Percentiles rank a stretch among this genome's conserved stretches.
These are phyloP conservation scores for Torymus texanus DNA, from an alignment of 2,888 invertebrate species.

Conservation along the genomic window DNA sequence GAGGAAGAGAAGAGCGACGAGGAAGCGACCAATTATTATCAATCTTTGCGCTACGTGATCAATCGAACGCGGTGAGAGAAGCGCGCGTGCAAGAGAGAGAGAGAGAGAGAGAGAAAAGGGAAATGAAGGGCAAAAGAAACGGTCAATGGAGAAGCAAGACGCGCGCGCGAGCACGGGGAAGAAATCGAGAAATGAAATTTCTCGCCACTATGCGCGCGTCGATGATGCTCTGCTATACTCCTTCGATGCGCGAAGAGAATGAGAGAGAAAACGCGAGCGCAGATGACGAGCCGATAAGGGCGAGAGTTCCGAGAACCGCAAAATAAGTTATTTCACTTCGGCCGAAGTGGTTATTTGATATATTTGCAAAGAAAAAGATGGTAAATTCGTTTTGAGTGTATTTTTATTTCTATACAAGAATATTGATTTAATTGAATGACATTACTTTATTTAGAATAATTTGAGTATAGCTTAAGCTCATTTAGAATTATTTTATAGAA, in stretches of 20 bases:
- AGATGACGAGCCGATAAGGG: constrained; percentile 32
- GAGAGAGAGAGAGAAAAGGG: constrained; percentile 19
- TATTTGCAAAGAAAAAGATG: too few species aligned
- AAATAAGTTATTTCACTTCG: background rate
- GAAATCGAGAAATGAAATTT: constrained; percentile 51
- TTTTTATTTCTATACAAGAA: too few species aligned
- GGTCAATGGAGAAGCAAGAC: background rate
- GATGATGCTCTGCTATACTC: too few species aligned
- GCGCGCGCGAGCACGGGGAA: too few species aligned
- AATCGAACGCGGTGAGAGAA: constrained; percentile 25
- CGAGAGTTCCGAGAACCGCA: constrained; percentile 3
- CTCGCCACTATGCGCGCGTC: background rate
- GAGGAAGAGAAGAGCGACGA: constrained; percentile 44
- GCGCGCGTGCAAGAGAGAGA: background rate
- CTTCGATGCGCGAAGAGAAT: background rate
- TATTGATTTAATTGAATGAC: too few species aligned
- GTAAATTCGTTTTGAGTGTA: too few species aligned
- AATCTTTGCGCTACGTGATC: constrained; percentile 57
- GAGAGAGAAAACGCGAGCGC: background rate
- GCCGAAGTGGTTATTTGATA: background rate
- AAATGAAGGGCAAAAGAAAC: constrained; percentile 48
- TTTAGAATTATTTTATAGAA: too few species aligned
- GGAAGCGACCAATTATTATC: constrained; percentile 57
- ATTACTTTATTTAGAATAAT: too few species aligned
- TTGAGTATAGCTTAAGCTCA: too few species aligned